Evolutionary conservation across 2,888 invertebrate species (phyloP), one percentile per base, ranked within the genome.

Genomic region (Acanthacorydalis orientalis): DNA sequence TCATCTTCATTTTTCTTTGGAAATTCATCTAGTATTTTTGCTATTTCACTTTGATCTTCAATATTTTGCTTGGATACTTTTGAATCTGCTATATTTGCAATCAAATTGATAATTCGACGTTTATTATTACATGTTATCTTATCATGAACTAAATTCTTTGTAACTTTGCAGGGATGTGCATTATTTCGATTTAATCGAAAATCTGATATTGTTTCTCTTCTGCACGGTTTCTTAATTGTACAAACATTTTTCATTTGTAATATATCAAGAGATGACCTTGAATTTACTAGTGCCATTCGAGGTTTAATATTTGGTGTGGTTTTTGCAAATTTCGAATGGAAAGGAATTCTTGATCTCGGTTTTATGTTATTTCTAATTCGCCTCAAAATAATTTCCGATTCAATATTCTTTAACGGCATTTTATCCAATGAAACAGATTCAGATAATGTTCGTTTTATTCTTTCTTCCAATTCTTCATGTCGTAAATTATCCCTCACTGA

Each of bases 81-180:
- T 4, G 47, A 47, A 43, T 47, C 37, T 11, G 34, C 43, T 14
- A 47, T n/a, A 12, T 42, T 35, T 2, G n/a, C 35, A 35, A 47
- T 47, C 40, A 47, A 8, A 47, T 47, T 32, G 4, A 47, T 47
- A 3, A 47, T 15, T 47, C 43, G 42, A 33, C 47, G 42, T 42
- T 47, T 47, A 8, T 43, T 32, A 2, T 12, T 7, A 16, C 12
- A 10, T 16, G 23, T 10, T 2, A 11, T 10, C 6, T 23, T 23
- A 6, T 23, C 23, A 4, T 23, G 23, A 2, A 6, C 23, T 23
- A 2, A 6, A 23, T 2, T 23, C 6, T 23, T 23, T 23, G 23
- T 6, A 23, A 23, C 23, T 38, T n/a, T 38, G 37, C 37, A 14
- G 6, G 23, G 6, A 23, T 23, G 23, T 4, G 6, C 6, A 23